Percentiles rank a stretch among this genome's conserved stretches.
These are phyloP conservation scores for Leuciscus waleckii DNA, from an alignment of 2,797 vertebrate genomes.

Conservation along the genomic window DNA sequence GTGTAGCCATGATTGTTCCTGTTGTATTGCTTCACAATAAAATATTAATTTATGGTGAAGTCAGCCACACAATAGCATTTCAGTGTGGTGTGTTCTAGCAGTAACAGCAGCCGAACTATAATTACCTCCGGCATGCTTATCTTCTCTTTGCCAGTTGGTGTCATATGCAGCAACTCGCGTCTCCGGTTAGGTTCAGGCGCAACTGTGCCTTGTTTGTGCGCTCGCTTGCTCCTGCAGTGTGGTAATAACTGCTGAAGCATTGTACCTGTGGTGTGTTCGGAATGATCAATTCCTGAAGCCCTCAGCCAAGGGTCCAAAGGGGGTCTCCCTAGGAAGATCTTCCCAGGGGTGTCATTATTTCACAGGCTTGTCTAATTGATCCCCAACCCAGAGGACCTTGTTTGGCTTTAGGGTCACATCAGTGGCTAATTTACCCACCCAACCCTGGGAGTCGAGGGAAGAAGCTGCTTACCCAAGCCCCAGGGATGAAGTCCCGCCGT, in stretches of 20 bases:
- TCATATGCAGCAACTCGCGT: constrained; percentile 23
- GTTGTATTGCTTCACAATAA: constrained; percentile 32
- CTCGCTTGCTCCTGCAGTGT: constrained; percentile 39
- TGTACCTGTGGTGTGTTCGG: constrained; percentile 46
- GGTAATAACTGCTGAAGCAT: constrained; percentile 50
- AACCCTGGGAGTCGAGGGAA: constrained; percentile 23
- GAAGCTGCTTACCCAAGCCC: constrained; percentile 4
- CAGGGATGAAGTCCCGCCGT: constrained; percentile 34
- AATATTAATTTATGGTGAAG: constrained; percentile 37
- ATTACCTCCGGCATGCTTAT: constrained; percentile 45
- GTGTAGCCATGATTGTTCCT: constrained; percentile 21
- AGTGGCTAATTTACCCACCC: constrained; percentile 58
- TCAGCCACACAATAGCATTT: constrained; percentile 20
- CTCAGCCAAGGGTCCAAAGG: constrained; percentile 26
- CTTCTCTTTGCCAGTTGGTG: constrained; percentile 50
- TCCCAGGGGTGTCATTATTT: constrained; percentile 63
- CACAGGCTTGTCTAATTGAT: constrained; percentile 63
- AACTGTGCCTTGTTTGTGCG: constrained; percentile 36
- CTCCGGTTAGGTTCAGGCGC: constrained; percentile 34
- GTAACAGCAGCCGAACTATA: constrained; percentile 38
- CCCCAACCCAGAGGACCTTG: constrained; percentile 49
- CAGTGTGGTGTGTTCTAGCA: constrained; percentile 1
- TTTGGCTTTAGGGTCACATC: constrained; percentile 54
- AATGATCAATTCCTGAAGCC: constrained; percentile 46
- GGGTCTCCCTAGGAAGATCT: constrained; percentile 42